Evolutionary conservation across 2,888 invertebrate species (phyloP).

Genomic region (Chloromyia formosa): DNA sequence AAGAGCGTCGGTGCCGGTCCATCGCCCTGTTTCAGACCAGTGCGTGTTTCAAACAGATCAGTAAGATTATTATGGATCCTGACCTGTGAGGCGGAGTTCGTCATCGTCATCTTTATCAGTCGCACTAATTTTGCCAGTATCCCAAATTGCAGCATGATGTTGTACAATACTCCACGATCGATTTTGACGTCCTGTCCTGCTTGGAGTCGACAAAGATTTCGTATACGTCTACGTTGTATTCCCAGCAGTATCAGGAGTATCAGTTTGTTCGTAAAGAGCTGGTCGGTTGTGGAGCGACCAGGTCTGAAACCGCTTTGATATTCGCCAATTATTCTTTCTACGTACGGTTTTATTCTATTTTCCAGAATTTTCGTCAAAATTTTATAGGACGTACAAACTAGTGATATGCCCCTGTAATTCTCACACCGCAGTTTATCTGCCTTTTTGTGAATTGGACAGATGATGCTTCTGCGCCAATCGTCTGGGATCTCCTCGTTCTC

Average conservation of each 20-base stretch:
- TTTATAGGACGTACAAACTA: too few relatives aligned
- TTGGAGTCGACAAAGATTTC: slow-evolving; percentile 5
- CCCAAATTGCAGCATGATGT: slow-evolving; percentile 7
- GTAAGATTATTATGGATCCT: not conserved
- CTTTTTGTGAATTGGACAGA: too few relatives aligned
- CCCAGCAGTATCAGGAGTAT: not conserved
- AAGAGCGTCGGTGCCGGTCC: slow-evolving; percentile 7
- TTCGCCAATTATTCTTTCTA: not conserved
- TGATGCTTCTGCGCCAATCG: too few relatives aligned
- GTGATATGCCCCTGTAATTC: too few relatives aligned
- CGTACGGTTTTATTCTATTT: not conserved
- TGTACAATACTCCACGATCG: slow-evolving; percentile 3
- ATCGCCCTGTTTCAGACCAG: slow-evolving; percentile 13
- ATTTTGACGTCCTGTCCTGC: not conserved
- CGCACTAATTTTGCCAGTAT: slow-evolving; percentile 2
- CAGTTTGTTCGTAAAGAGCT: not conserved
- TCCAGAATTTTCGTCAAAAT: too few relatives aligned
- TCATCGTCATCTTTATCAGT: slow-evolving; percentile 6
- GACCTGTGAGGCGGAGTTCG: not conserved
- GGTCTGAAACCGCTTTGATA: not conserved
- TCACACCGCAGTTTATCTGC: too few relatives aligned
- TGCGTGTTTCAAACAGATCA: not conserved
- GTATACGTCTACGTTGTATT: not conserved
- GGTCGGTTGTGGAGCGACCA: not conserved
- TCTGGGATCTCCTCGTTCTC: too few relatives aligned